These are phyloP conservation scores for Lycopodina hypogea DNA, from an alignment of 37 sponge, comb jelly and placozoan genomes.

Conservation along the genomic window DNA sequence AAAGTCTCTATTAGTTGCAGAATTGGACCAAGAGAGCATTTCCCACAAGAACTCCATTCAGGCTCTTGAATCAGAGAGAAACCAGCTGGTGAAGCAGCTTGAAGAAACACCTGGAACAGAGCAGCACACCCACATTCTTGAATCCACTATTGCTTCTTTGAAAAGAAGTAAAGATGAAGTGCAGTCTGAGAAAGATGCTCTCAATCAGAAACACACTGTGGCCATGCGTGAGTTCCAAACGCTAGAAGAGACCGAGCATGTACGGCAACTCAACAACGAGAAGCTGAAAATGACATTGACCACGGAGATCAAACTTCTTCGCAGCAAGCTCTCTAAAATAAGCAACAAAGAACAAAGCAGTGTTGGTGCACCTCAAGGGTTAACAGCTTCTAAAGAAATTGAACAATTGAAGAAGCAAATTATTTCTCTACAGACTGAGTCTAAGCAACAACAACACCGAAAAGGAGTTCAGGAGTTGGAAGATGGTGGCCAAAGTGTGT, in stretches of 20 bases:
- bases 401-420: constrained; percentile 35
- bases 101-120: not conserved
- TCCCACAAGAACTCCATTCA: not conserved
- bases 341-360: not conserved
- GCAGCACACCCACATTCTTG: not conserved
- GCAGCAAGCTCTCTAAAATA: constrained; percentile 11
- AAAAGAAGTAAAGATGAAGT: constrained; percentile 2
- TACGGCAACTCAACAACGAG: constrained; percentile 25
- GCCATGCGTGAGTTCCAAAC: constrained; percentile 14
- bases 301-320: constrained; percentile 45
- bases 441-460: not conserved
- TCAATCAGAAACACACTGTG: not conserved
- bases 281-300: constrained; percentile 40
- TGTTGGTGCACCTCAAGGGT: constrained; percentile 1
- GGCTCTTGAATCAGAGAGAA: not conserved
- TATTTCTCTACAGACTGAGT: not conserved
- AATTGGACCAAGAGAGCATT: not conserved
- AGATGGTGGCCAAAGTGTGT: not conserved
- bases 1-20: not conserved
- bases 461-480: not conserved
- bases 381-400: constrained; percentile 14
- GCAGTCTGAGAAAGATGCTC: constrained; percentile 3
- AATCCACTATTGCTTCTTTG: not conserved
- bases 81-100: not conserved
- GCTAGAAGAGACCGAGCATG: constrained; percentile 17